A percentile compares a stretch with the other conserved stretches of the same genome.
These are phyloP conservation scores for Cranoglanis bouderius DNA, from an alignment of 2,113 vertebrate species.

Conservation along the genomic window DNA sequence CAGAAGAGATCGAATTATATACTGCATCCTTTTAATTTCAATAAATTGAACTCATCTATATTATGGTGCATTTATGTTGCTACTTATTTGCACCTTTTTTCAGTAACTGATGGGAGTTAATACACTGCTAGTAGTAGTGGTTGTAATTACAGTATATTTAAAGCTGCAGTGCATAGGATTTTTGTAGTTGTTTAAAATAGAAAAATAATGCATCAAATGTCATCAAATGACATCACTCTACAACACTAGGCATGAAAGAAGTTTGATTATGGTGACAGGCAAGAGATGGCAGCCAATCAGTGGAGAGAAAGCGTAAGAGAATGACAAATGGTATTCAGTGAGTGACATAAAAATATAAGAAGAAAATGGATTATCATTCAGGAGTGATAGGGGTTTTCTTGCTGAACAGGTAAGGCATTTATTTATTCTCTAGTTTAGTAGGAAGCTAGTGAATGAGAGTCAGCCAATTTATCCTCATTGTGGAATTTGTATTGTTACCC, in stretches of 20 bases:
- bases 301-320: background rate
- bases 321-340: background rate
- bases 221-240: background rate
- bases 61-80: slow-evolving; percentile 19
- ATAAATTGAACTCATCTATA: slow-evolving; percentile 32
- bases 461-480: background rate
- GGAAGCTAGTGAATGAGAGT: background rate
- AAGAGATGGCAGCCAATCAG: background rate
- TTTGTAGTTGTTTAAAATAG: background rate
- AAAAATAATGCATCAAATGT: background rate
- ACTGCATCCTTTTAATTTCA: slow-evolving; percentile 32
- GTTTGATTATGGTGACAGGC: background rate
- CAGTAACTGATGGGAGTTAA: slow-evolving; percentile 19
- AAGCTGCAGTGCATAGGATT: background rate
- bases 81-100: slow-evolving; percentile 14
- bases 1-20: slow-evolving; percentile 18
- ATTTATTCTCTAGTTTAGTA: background rate
- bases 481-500: background rate
- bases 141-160: background rate
- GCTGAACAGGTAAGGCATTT: background rate
- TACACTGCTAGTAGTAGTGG: background rate
- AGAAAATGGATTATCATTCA: background rate
- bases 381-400: background rate
- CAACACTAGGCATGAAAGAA: background rate
- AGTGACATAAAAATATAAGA: background rate